Base-by-base conservation (phyloP, 2,797 vertebrate genomes). In the Perodicticus potto region DNA sequence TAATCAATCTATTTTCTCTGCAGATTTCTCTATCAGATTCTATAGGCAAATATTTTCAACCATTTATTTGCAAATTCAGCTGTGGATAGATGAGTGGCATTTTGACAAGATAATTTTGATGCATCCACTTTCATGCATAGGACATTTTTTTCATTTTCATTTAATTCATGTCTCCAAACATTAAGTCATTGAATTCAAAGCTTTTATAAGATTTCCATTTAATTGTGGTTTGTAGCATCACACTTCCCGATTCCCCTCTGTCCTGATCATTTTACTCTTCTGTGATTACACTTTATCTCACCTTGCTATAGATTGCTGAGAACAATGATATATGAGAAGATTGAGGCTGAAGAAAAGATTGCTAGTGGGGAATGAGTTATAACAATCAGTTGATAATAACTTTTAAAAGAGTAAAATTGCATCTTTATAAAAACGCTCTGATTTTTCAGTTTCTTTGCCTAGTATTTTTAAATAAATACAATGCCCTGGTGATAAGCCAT, bases 401-500 rank as follows among this genome's bases (percentile, higher is more conserved):
- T 34, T 96, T 69, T 83, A 76, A 77, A 91, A 82, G 17, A 91
- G 12, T 81, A 72, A 89, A 83, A 69, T 94, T 86, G 87, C n/a
- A 69, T 69, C 29, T 86, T 80, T 73, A 76, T 61, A 49, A 45
- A 80, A 70, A 73, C 65, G 7, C 74, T 94, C 59, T 94, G 29
- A 7, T 43, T 92, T 93, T 89, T 32, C 27, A 72, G 5, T 76
- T 91, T 92, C 49, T 29, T 19, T 53, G 86, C 37, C 17, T n/a
- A 61, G 22, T 59, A 57, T 82, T 95, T 95, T 96, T 63, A 91
- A 95, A 77, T 82, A 92, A 93, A 84, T 86, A 80, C 92, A 82
- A 93, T 89, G 1, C 32, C 40, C 91, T 14, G 1, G 17, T 93
- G 29, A 93, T 78, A 94, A 94, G 34, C 27, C 55, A 57, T 86